Percentiles rank a stretch among this genome's conserved stretches.
Evolutionary conservation across 2,113 vertebrate genomes (phyloP).

Genomic region (Oceanites oceanicus): DNA sequence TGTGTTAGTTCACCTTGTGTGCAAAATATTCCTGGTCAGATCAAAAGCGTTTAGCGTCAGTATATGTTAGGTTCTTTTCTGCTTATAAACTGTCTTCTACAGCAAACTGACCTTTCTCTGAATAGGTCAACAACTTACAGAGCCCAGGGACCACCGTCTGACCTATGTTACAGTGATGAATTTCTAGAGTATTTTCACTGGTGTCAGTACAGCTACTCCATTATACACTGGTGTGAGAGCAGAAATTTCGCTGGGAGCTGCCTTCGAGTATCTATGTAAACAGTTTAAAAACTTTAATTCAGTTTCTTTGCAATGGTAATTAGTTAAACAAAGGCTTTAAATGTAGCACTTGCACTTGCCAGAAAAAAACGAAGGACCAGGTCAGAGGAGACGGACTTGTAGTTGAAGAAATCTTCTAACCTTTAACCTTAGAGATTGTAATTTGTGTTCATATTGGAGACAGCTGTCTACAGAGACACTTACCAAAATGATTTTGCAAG

Average conservation of each 20-base stretch:
- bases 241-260: neutral
- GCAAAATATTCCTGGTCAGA: neutral
- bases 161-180: neutral
- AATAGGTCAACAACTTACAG: conserved; percentile 31
- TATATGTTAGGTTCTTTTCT: neutral
- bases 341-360: neutral
- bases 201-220: neutral
- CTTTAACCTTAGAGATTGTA: neutral
- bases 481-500: neutral
- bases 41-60: neutral
- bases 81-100: conserved; percentile 13
- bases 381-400: neutral
- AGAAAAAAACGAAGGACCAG: neutral
- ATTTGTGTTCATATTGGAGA: neutral
- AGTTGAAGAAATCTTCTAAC: neutral
- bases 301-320: neutral
- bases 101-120: conserved; percentile 51
- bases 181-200: neutral
- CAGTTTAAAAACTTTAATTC: neutral
- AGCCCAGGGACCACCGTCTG: conserved; percentile 23
- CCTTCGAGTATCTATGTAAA: neutral
- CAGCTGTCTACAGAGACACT: neutral
- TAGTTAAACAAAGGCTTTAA: neutral
- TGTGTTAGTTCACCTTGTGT: neutral
- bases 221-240: neutral